Conservation (phyloP, 2,888 invertebrate genomes). For the Rhabditoides inermis region DNA sequence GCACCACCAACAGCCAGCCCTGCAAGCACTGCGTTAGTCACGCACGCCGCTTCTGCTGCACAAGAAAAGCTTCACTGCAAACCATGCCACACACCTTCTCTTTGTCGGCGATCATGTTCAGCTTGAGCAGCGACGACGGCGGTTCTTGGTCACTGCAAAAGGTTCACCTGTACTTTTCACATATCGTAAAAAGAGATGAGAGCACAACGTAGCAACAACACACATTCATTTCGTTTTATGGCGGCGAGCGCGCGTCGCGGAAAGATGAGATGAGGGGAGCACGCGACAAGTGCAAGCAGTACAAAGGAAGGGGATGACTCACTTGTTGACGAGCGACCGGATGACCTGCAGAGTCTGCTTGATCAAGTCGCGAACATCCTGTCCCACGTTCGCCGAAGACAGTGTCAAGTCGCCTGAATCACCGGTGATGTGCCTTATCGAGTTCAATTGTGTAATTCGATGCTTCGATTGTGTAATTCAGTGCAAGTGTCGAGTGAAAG, state of each 20-base stretch:
- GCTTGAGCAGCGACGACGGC: slow-evolving; percentile 71
- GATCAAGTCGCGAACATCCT: slow-evolving; percentile 62
- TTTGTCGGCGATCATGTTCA: slow-evolving; percentile 69
- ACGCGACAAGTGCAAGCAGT: too few species aligned
- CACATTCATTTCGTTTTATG: too few species aligned
- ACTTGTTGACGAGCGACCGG: slow-evolving; percentile 76
- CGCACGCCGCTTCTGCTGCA: too few species aligned
- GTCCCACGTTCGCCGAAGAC: slow-evolving; percentile 5
- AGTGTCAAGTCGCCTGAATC: neutral
- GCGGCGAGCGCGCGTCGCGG: too few species aligned
- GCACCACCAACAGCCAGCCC: slow-evolving; percentile 64
- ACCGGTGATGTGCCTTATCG: neutral
- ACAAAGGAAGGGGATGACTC: slow-evolving; percentile 51
- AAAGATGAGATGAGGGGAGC: too few species aligned
- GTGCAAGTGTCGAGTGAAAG: too few species aligned
- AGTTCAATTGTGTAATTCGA: neutral
- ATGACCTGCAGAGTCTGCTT: slow-evolving; percentile 73
- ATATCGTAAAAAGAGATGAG: neutral
- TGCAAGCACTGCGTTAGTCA: too few species aligned
- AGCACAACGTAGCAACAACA: neutral
- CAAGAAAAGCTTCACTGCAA: too few species aligned
- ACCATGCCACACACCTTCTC: slow-evolving; percentile 70
- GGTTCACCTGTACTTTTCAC: neutral
- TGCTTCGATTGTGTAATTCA: too few species aligned
- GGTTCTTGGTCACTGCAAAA: slow-evolving; percentile 67